These are phyloP conservation scores for Papilio dardanus DNA, from an alignment of 1,140 invertebrate genomes.

Conservation along the genomic window DNA sequence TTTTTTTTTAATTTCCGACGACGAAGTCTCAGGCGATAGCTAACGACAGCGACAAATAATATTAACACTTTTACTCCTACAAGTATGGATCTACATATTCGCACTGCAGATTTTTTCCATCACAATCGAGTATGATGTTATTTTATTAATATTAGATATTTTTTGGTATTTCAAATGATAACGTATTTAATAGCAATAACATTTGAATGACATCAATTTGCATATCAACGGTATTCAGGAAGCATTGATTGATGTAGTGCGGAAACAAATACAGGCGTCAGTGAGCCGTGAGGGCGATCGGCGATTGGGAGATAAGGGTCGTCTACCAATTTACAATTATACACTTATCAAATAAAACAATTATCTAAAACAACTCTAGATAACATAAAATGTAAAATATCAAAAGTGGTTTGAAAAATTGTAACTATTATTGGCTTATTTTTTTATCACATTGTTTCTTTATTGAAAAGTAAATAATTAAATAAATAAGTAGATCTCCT, in stretches of 20 bases:
- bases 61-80: too few species aligned
- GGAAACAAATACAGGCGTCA: slow-evolving; percentile 56
- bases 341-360: background rate
- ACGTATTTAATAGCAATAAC: slow-evolving; percentile 1
- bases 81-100: too few species aligned
- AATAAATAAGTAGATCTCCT: too few species aligned
- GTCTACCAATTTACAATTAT: slow-evolving; percentile 10
- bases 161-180: background rate
- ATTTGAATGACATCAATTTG: slow-evolving; percentile 20
- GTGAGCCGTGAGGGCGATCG: slow-evolving; percentile 38
- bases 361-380: background rate
- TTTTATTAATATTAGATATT: too few species aligned
- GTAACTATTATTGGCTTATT: too few species aligned
- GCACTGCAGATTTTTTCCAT: too few species aligned
- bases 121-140: too few species aligned
- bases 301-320: slow-evolving; percentile 43
- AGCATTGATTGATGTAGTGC: slow-evolving; percentile 53
- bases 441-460: too few species aligned
- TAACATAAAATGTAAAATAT: background rate
- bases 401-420: background rate
- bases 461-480: background rate
- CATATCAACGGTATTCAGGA: slow-evolving; percentile 39
- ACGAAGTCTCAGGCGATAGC: too few species aligned
- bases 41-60: too few species aligned
- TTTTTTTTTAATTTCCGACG: background rate